Evolutionary conservation across 1,140 invertebrate genomes (phyloP).

Genomic region (Neodiprion virginianus): DNA sequence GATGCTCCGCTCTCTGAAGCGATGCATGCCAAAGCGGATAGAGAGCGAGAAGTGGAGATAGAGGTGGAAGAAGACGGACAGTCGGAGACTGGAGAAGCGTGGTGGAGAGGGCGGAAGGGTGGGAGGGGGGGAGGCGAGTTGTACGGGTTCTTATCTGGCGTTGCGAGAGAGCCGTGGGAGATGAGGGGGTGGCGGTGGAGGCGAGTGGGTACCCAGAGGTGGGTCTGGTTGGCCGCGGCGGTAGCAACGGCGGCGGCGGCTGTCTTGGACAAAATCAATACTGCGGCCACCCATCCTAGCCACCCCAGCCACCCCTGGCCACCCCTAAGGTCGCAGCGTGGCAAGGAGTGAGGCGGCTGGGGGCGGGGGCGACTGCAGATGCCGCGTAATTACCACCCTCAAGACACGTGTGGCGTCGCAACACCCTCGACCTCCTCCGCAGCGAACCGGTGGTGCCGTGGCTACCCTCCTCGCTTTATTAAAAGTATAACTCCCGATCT

Average conservation of each 20-base stretch:
- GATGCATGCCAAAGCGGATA: constrained; percentile 11
- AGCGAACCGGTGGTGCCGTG: not conserved
- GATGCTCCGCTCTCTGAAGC: not conserved
- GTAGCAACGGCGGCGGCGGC: constrained; percentile 45
- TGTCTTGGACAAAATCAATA: constrained; percentile 65
- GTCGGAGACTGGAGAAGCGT: constrained; percentile 13
- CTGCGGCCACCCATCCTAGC: constrained; percentile 56
- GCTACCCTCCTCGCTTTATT: constrained; percentile 47
- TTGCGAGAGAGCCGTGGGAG: constrained; percentile 30
- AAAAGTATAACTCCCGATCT: constrained; percentile 58
- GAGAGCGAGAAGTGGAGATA: constrained; percentile 16
- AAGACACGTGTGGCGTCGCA: constrained; percentile 61
- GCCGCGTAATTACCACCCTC: constrained; percentile 64
- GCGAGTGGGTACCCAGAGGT: constrained; percentile 60
- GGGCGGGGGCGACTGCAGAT: constrained; percentile 57
- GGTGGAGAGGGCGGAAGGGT: constrained; percentile 20
- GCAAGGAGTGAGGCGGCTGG: constrained; percentile 22
- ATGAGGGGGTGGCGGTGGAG: constrained; percentile 47
- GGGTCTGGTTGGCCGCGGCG: constrained; percentile 60
- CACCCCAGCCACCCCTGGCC: constrained; percentile 42
- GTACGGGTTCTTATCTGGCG: constrained; percentile 16
- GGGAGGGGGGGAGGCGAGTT: constrained; percentile 10
- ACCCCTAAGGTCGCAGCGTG: constrained; percentile 50
- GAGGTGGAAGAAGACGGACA: constrained; percentile 30
- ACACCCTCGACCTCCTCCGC: constrained; percentile 42